Evolutionary conservation across 2,113 vertebrate genomes (phyloP).

Genomic region (Neodon shergylaensis): DNA sequence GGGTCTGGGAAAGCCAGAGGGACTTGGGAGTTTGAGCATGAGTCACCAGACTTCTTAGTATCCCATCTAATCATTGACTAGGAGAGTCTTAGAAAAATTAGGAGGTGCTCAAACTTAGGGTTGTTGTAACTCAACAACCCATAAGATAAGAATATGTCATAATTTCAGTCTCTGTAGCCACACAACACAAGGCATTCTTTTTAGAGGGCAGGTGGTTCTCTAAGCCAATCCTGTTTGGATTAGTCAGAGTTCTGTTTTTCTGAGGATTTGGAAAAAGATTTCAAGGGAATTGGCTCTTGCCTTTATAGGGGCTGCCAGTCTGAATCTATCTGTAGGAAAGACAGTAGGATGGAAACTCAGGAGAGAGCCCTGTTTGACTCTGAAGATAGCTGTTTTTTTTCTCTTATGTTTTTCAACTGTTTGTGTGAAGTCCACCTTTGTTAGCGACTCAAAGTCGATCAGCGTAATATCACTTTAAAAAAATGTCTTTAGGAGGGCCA

Average conservation of each 20-base stretch:
- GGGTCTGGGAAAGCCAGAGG: not conserved
- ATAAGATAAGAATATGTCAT: not conserved
- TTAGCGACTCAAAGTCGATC: not conserved
- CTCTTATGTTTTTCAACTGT: not conserved
- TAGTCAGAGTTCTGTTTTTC: not conserved
- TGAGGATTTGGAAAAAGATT: not conserved
- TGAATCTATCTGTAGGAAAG: not conserved
- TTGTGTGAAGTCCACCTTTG: not conserved
- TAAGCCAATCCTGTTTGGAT: conserved; percentile 8
- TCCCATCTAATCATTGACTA: not conserved
- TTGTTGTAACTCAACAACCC: conserved; percentile 1
- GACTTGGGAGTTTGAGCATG: not conserved
- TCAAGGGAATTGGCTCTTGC: not conserved
- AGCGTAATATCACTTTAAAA: not conserved
- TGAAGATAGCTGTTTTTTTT: not conserved
- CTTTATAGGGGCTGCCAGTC: not conserved
- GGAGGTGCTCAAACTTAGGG: not conserved
- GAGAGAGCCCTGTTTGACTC: not conserved
- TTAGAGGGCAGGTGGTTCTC: not conserved
- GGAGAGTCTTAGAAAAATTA: not conserved
- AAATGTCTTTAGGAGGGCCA: not conserved
- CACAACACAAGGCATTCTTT: not conserved
- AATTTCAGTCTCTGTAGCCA: not conserved
- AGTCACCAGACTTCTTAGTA: conserved; percentile 1
- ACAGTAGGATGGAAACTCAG: not conserved